A percentile compares a stretch with the other conserved stretches of the same genome.
phyloP scores from a whole-genome alignment of 2,888 invertebrate species.

The Trichopria drosophilae region DNA sequence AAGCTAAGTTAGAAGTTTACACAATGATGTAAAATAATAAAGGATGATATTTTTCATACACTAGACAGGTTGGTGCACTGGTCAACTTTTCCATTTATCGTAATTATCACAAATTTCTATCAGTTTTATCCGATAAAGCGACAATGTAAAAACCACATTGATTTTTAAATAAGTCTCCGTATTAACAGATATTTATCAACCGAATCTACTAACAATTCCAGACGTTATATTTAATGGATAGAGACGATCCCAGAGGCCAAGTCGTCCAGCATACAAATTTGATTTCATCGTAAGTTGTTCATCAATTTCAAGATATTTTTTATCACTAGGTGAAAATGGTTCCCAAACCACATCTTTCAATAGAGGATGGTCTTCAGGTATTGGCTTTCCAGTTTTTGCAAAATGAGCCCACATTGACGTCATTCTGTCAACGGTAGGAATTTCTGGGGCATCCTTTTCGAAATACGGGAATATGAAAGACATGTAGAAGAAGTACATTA shows the following conservation, averaged over 20 bases:
- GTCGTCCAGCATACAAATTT: conserved; percentile 54
- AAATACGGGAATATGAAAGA: conserved; percentile 51
- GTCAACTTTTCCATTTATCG: too few relatives aligned
- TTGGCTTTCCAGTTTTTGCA: conserved; percentile 59
- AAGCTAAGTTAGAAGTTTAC: too few relatives aligned
- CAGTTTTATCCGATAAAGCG: too few relatives aligned
- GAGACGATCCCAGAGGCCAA: conserved; percentile 55
- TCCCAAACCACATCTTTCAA: conserved; percentile 56
- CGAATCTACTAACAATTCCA: too few relatives aligned
- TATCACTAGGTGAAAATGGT: conserved; percentile 48
- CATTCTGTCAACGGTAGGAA: conserved; percentile 54
- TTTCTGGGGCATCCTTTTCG: conserved; percentile 56
- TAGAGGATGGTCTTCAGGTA: conserved; percentile 51
- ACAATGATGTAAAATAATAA: too few relatives aligned
- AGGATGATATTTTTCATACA: too few relatives aligned
- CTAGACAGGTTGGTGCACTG: too few relatives aligned
- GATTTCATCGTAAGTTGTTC: conserved; percentile 52
- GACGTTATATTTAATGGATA: too few relatives aligned
- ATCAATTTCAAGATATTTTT: conserved; percentile 56
- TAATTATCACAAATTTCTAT: too few relatives aligned
- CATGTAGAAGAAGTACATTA: conserved; percentile 60
- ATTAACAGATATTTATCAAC: too few relatives aligned
- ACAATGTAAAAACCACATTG: too few relatives aligned
- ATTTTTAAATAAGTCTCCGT: too few relatives aligned
- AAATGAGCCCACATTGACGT: conserved; percentile 59